Base-by-base conservation (phyloP, 2,888 invertebrate species). In the Mythimna ferrago region DNA sequence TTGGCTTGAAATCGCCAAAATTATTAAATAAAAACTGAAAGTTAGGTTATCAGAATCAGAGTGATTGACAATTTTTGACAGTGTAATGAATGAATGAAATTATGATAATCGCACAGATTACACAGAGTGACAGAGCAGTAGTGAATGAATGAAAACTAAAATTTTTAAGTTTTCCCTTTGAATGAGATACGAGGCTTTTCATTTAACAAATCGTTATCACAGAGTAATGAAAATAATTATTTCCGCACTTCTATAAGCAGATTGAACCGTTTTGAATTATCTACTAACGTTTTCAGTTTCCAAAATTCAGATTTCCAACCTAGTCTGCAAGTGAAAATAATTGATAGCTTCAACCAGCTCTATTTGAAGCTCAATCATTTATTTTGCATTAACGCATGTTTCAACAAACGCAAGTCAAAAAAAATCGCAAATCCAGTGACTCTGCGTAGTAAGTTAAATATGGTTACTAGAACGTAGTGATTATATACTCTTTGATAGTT, bases 41-140 rank as follows among this genome's bases (percentile, higher is more conserved):
- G 72, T 76, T 71, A 86, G 81, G 84, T 85, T 85, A 85, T 2
- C 60, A 57, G 44, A 60, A 16, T 32, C 41, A 68, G 38, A 66
- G 32, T 44, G 58, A 79, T 64, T 79, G 63, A 64, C 79, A 79
- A 73, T 76, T 56, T 63, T 38, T 61, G 61, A 61, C 61, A 61
- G 21, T 61, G 51, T 14, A 32, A 19, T 19, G 7, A 38, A 21
- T 21, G 10, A 10, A n/a, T 53, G n/a, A 38, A 38, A 38, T 38
- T 7, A 44, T 35, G 44, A 14, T 38, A 38, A 32, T 32, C 32
- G 26, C 32, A 32, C 32, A 32, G 32, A 32, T 5, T 32, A 32
- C 32, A 32, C 3, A 32, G 32, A 32, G 32, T 26, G 26, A 26
- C 26, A 26, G 26, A 26, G 1, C 26, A 26, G 4, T 14, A 54